Evolutionary conservation across 2,888 invertebrate species (phyloP), one percentile per base, ranked within the genome.

Genomic region (Epirrhoe alternata): DNA sequence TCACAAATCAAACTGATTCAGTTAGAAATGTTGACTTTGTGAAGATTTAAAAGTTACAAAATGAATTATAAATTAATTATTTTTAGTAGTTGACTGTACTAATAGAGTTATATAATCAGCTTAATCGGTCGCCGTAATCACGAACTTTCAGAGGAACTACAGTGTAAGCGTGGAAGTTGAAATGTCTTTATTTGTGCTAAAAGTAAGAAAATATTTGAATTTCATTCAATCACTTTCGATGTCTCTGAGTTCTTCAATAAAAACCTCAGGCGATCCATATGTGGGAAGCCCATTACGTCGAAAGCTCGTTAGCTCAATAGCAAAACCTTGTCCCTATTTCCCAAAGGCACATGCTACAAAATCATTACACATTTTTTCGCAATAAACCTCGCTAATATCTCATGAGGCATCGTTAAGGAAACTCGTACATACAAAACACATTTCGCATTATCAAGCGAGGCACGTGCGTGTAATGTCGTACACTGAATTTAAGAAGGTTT

Each of bases 401-500:
- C 64, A 31, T 54, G 66, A 64, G 56, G 60, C 67, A 63, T 64
- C 49, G 59, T 64, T 64, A 59, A 56, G 54, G 58, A 55, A 59
- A 42, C 50, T 45, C 64, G 61, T 64, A 53, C 64, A 61, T 67
- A 59, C 54, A 59, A 60, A 66, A 57, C 62, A 64, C 69, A 68
- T 66, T 69, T 62, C 54, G 50, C 61, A 60, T 51, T 66, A 64
- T 42, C 38, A 56, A 17, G 47, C 42, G 57, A 24, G 35, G 62
- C 68, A 70, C 64, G 68, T 69, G 70, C 62, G 47, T 53, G 59
- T 70, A 65, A 72, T 66, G 57, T 67, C 58, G 49, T 51, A 55
- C 62, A 59, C 17, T 14, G 42, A 24, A 45, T 56, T 10, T 53
- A 49, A 17, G 10, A 35, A 38, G 24, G 50, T 33, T 49, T 49